phyloP scores from a whole-genome alignment of 2,113 vertebrate species.

The Oplegnathus fasciatus region DNA sequence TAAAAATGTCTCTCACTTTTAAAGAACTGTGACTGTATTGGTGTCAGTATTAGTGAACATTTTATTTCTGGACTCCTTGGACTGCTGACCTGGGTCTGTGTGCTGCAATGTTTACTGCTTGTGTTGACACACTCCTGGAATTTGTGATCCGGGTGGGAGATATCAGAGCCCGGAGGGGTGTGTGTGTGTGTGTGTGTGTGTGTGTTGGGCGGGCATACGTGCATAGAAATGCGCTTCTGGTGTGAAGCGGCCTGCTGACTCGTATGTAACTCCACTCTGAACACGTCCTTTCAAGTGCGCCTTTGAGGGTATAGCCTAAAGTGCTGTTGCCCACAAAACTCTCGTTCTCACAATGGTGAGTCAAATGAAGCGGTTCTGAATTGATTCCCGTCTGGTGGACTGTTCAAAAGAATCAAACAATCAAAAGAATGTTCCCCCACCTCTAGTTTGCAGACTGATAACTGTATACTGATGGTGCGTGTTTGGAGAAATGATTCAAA shows the following conservation, averaged over 20 bases:
- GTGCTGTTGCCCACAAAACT: slow-evolving; percentile 51
- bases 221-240: slow-evolving; percentile 23
- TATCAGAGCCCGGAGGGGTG: neutral
- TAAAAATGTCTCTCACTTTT: neutral
- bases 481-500: neutral
- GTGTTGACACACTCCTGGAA: slow-evolving; percentile 21
- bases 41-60: neutral
- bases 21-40: neutral
- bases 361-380: slow-evolving; percentile 39
- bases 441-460: neutral
- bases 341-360: slow-evolving; percentile 29
- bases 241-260: slow-evolving; percentile 51
- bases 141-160: slow-evolving; percentile 48
- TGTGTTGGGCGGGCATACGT: neutral
- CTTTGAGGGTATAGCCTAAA: slow-evolving; percentile 57
- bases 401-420: slow-evolving; percentile 42
- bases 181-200: too few relatives aligned
- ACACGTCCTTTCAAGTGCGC: slow-evolving; percentile 54
- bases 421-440: neutral
- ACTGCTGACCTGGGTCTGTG: slow-evolving; percentile 9
- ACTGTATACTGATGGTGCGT: neutral
- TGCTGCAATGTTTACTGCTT: slow-evolving; percentile 37
- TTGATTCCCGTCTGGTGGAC: slow-evolving; percentile 28
- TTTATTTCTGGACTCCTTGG: neutral
- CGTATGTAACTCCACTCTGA: slow-evolving; percentile 47